A percentile compares a stretch with the other conserved stretches of the same genome.
Conservation (phyloP, 2,113 vertebrate species). For the Oxyura jamaicensis region DNA sequence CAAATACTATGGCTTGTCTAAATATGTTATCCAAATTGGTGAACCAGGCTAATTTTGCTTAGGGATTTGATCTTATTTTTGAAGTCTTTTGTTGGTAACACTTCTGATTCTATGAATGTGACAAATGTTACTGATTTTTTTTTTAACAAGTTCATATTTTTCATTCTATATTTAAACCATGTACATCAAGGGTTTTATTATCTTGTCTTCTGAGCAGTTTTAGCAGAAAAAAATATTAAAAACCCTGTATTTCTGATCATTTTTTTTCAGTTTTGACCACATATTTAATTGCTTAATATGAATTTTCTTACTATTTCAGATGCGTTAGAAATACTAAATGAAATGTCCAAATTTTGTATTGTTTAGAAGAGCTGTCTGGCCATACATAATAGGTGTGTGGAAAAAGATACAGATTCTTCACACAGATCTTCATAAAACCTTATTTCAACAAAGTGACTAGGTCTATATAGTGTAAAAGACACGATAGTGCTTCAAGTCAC, state of each 20-base stretch:
- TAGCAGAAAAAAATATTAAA: neutral
- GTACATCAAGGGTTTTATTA: neutral
- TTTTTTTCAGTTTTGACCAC: neutral
- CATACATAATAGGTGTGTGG: neutral
- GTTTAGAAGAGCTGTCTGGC: neutral
- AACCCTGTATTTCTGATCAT: neutral
- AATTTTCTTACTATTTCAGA: neutral
- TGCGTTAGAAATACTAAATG: neutral
- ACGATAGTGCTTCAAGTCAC: neutral
- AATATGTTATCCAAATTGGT: neutral
- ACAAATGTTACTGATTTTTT: neutral
- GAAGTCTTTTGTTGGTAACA: neutral
- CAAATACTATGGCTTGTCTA: neutral
- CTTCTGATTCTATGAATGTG: neutral
- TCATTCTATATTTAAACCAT: neutral
- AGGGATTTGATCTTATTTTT: neutral
- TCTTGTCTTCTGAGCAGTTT: neutral
- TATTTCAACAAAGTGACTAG: neutral
- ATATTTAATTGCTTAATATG: neutral
- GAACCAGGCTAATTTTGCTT: neutral
- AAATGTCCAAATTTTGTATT: neutral
- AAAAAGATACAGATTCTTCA: neutral
- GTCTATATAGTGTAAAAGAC: neutral
- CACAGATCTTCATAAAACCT: neutral
- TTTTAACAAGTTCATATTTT: neutral